Evolutionary conservation across 2,113 vertebrate genomes (phyloP).

Genomic region (Aix galericulata): DNA sequence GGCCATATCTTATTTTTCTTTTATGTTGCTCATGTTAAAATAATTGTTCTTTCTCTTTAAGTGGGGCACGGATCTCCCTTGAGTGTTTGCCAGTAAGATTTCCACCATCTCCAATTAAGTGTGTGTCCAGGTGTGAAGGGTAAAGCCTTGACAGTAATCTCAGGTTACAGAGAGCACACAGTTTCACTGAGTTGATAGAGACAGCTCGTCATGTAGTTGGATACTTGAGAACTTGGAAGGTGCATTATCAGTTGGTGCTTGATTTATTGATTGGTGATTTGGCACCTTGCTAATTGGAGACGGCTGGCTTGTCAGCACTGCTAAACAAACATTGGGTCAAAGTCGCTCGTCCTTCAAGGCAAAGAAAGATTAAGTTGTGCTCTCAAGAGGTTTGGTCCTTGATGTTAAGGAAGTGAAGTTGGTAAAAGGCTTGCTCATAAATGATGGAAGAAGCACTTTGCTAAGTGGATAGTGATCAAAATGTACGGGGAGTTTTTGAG

Average conservation of each 20-base stretch:
- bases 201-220: neutral
- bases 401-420: neutral
- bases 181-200: accelerated
- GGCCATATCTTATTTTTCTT: neutral
- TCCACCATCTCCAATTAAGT: neutral
- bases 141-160: neutral
- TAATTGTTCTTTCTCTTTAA: neutral
- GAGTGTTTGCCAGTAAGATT: neutral
- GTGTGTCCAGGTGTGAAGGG: neutral
- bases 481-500: neutral
- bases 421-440: neutral
- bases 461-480: neutral
- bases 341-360: neutral
- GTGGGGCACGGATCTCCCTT: neutral
- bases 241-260: neutral
- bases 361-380: neutral
- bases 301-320: neutral
- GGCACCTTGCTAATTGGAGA: neutral
- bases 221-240: neutral
- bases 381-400: neutral
- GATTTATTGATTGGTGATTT: neutral
- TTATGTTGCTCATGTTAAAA: accelerated
- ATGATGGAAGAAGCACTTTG: neutral
- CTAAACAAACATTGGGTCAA: neutral
- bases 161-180: neutral